A percentile compares a stretch with the other conserved stretches of the same genome.
These are phyloP conservation scores for Watsonalla binaria DNA, from an alignment of 2,888 invertebrate species.

Conservation along the genomic window DNA sequence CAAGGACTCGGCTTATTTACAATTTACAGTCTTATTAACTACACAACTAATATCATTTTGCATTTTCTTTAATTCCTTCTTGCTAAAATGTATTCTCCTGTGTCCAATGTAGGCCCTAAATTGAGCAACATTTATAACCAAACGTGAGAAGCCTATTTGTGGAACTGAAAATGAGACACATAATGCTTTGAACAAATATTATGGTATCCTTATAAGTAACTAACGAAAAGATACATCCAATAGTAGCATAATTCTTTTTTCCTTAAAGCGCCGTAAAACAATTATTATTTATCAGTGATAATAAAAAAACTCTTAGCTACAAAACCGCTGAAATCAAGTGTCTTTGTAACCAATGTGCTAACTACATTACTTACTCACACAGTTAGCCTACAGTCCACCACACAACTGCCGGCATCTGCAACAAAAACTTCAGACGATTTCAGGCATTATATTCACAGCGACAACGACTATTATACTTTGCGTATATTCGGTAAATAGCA, in stretches of 20 bases:
- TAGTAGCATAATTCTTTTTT: background rate
- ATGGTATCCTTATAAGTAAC: no score
- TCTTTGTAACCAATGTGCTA: conserved; percentile 23
- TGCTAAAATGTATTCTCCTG: no score
- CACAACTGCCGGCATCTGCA: background rate
- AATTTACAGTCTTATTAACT: no score
- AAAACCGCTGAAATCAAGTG: conserved; percentile 6
- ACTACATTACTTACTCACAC: conserved; percentile 16
- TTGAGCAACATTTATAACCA: no score
- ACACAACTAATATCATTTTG: no score
- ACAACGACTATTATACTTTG: background rate
- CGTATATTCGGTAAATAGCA: background rate
- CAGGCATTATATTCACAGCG: background rate
- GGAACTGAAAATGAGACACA: no score
- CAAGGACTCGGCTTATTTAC: no score
- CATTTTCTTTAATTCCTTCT: no score
- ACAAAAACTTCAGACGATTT: background rate
- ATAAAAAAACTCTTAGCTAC: conserved; percentile 9
- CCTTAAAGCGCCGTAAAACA: background rate
- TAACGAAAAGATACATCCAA: no score
- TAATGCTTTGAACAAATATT: no score
- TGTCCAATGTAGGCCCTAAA: no score
- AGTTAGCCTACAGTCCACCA: background rate
- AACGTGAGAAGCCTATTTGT: no score
- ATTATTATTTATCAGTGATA: conserved; percentile 5